Evolutionary conservation across 1,140 invertebrate genomes (phyloP), one percentile per base, ranked within the genome.

Genomic region (Oreohelix idahoensis): DNA sequence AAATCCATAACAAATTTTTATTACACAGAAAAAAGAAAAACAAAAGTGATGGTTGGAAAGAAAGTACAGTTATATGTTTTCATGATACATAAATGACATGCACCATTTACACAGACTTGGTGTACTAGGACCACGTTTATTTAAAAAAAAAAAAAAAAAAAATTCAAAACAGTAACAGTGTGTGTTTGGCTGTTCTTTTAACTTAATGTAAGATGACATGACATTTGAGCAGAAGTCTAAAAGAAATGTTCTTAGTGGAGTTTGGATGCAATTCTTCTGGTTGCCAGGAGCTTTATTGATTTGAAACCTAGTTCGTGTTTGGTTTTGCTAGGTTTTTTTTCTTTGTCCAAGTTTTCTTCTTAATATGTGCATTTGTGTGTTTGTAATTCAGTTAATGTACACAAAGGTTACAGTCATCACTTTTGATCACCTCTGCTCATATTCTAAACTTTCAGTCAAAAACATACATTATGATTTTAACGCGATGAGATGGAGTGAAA

Each of bases 21-120:
- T 51, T 51, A 76, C 74, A 76, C 74, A 76, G 74, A 76, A 39
- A 76, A 76, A 80, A 42, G 51, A 70, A 83, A 51, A 78, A 32
- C 66, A 82, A 76, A 71, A 36, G n/a, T 49, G 39, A 66, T 66
- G 63, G 29, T 66, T 29, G 11, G 23, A 32, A 66, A 66, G n/a
- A 66, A 66, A 66, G 63, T 8, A 66, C 63, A 58, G 53, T 58
- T 58, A 58, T 58, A n/a, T 58, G 17, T 58, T 58, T 58, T 58
- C 29, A 66, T 66, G 63, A 15, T 32, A 66, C 63, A 4, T 32
- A 32, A 32, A 32, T 66, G n/a, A 66, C 63, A 35, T 66, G 11
- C 29, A 66, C n/a, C 51, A 58, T 58, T 58, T 66, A 2, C 20
- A 66, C 63, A 66, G n/a, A 58, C 53, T 58, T 58, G 53, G 26